phyloP scores from a whole-genome alignment of 2,888 invertebrate genomes.

The Cacoxenus indagator region DNA sequence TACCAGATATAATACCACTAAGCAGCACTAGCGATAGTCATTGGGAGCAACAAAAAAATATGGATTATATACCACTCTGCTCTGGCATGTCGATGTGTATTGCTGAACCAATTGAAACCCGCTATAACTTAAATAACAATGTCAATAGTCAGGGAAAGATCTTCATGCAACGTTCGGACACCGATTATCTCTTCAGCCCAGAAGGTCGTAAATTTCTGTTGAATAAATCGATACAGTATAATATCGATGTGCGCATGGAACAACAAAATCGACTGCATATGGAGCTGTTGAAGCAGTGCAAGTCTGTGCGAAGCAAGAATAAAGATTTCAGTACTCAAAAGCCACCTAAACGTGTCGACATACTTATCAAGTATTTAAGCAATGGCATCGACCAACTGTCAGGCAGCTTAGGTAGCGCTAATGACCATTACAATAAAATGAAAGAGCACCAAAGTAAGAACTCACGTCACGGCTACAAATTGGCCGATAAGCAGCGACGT shows the following conservation, averaged over 20 bases:
- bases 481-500: conserved; percentile 72
- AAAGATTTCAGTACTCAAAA: conserved; percentile 53
- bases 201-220: conserved; percentile 72
- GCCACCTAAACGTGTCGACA: conserved; percentile 63
- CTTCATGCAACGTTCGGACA: conserved; percentile 72
- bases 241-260: conserved; percentile 64
- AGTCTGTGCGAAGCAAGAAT: conserved; percentile 52
- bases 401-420: conserved; percentile 72
- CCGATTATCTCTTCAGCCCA: conserved; percentile 71
- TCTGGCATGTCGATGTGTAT: conserved; percentile 57
- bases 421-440: conserved; percentile 71
- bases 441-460: conserved; percentile 71
- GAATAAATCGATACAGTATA: conserved; percentile 64
- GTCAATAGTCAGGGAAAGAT: conserved; percentile 71
- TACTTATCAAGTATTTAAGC: conserved; percentile 64
- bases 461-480: conserved; percentile 68
- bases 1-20: conserved; percentile 66
- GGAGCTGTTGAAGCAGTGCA: conserved; percentile 70
- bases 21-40: conserved; percentile 23
- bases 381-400: conserved; percentile 59
- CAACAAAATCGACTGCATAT: conserved; percentile 73
- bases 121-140: conserved; percentile 31
- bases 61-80: conserved; percentile 16
- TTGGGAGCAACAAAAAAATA: neutral
- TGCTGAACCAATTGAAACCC: conserved; percentile 39